A percentile compares a stretch with the other conserved stretches of the same genome.
Conservation (phyloP, 2,797 vertebrate species). For the Xenentodon cancila region DNA sequence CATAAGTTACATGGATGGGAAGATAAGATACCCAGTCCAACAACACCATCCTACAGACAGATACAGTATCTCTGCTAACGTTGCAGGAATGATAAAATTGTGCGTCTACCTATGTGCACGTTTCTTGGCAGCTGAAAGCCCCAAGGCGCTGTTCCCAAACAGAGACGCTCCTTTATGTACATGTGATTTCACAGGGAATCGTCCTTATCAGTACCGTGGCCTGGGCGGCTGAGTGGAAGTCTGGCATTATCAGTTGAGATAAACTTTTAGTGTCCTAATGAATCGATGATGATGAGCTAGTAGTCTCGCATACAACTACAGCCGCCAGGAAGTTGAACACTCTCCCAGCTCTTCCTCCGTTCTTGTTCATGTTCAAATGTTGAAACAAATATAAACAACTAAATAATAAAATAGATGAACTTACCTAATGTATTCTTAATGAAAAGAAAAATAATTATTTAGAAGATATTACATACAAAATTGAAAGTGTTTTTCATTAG, state of each 20-base stretch:
- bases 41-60: neutral
- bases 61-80: conserved; percentile 7
- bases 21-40: conserved; percentile 1
- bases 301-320: no score
- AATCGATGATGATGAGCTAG: conserved; percentile 44
- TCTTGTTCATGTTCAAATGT: no score
- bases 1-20: conserved; percentile 24
- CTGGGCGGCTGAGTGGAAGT: conserved; percentile 42
- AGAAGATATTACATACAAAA: no score
- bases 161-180: conserved; percentile 40
- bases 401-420: no score
- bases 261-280: conserved; percentile 45
- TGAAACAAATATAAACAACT: no score
- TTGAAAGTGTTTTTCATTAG: no score
- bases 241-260: conserved; percentile 61
- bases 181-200: conserved; percentile 13
- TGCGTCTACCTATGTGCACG: neutral
- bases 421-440: no score
- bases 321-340: no score
- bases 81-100: neutral
- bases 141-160: conserved; percentile 19
- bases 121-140: conserved; percentile 15
- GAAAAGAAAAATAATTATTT: no score
- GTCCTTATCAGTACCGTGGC: conserved; percentile 25
- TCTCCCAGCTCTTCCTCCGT: no score